Percentiles rank a stretch among this genome's conserved stretches.
Conservation (phyloP, 1,140 invertebrate genomes). For the Magallana ariakensis region DNA sequence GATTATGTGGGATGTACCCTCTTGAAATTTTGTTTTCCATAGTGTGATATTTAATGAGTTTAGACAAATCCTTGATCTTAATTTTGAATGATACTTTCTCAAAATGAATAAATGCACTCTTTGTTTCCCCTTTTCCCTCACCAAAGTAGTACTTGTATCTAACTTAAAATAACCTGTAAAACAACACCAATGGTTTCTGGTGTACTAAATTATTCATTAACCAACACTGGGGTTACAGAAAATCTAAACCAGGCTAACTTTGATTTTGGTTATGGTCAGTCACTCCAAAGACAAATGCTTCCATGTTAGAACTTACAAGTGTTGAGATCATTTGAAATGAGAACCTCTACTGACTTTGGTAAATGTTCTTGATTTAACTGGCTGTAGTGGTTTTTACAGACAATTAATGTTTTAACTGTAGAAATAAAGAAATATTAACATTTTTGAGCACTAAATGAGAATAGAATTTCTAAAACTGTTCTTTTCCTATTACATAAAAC, state of each 20-base stretch:
- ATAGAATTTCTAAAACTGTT: background rate
- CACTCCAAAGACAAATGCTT: background rate
- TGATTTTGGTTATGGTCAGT: background rate
- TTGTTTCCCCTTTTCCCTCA: background rate
- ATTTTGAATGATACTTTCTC: background rate
- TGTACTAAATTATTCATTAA: slow-evolving; percentile 12
- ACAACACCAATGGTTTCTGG: background rate
- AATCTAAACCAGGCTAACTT: background rate
- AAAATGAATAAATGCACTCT: background rate
- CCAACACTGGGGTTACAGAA: background rate
- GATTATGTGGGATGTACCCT: background rate
- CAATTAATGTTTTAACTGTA: background rate
- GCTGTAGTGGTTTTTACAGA: too few species aligned
- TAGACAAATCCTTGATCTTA: background rate
- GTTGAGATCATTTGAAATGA: too few species aligned
- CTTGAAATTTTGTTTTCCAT: background rate
- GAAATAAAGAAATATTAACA: background rate
- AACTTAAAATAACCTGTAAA: background rate
- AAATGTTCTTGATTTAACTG: too few species aligned
- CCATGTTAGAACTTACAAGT: background rate
- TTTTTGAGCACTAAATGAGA: background rate
- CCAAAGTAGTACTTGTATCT: background rate
- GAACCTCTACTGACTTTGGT: too few species aligned
- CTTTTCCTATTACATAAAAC: background rate
- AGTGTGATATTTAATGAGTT: background rate